Evolutionary conservation across 2,797 vertebrate species (phyloP).

Genomic region (Leuciscus waleckii): DNA sequence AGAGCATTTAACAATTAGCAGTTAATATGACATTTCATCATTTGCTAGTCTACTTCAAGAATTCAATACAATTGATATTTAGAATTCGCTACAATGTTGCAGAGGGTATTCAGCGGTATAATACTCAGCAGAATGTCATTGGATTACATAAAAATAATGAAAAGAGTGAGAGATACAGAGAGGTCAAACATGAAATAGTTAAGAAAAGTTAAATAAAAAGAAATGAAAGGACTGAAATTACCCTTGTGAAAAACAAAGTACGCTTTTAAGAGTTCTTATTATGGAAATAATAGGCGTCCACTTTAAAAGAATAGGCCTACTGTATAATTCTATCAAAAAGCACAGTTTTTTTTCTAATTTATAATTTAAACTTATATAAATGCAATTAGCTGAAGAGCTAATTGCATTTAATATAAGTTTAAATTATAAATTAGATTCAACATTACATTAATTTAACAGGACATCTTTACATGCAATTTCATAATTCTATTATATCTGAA

Average conservation of each 20-base stretch:
- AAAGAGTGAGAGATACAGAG: conserved; percentile 35
- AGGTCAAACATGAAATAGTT: conserved; percentile 25
- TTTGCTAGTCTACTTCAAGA: neutral
- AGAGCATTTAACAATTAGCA: conserved; percentile 14
- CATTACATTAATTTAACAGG: neutral
- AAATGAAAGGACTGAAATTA: conserved; percentile 51
- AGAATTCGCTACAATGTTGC: neutral
- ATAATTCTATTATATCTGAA: neutral
- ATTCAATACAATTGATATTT: conserved; percentile 3
- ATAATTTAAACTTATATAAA: no score
- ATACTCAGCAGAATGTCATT: conserved; percentile 9
- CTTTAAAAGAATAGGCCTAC: neutral
- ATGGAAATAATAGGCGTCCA: neutral
- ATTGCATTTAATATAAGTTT: no score
- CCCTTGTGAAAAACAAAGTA: conserved; percentile 3
- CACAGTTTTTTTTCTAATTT: no score
- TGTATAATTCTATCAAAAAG: no score
- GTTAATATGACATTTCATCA: neutral
- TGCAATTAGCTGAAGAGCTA: no score
- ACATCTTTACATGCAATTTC: neutral
- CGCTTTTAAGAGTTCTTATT: neutral
- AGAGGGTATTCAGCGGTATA: conserved; percentile 21
- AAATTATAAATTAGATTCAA: no score
- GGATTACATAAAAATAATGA: conserved; percentile 19
- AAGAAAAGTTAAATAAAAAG: conserved; percentile 29